phyloP scores from a whole-genome alignment of 2,113 vertebrate genomes.

The Pungitius pungitius region DNA sequence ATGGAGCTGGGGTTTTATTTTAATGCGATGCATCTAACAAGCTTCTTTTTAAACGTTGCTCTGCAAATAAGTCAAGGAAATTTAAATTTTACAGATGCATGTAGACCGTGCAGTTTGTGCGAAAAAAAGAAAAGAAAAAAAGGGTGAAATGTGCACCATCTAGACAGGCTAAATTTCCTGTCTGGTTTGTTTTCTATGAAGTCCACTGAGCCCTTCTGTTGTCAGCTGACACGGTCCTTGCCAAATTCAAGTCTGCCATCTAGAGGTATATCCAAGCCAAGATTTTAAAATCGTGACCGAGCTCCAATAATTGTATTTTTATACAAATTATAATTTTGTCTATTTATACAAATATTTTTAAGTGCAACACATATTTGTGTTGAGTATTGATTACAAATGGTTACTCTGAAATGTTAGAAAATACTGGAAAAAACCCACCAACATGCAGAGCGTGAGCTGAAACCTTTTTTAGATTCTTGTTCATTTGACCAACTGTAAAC shows the following conservation, averaged over 20 bases:
- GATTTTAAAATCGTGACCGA: neutral
- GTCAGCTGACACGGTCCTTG: conserved; percentile 37
- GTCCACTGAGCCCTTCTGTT: conserved; percentile 11
- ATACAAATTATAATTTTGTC: neutral
- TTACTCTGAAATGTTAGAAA: neutral
- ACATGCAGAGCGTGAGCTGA: neutral
- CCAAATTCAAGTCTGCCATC: conserved; percentile 81
- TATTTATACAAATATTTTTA: neutral
- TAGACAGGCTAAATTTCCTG: conserved; percentile 39
- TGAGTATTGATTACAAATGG: neutral
- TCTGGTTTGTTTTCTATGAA: conserved; percentile 49
- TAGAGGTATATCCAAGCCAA: conserved; percentile 66
- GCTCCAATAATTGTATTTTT: neutral
- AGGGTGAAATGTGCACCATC: conserved; percentile 34
- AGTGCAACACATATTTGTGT: neutral
- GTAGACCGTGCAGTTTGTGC: conserved; percentile 32
- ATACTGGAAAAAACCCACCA: neutral
- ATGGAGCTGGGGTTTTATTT: conserved; percentile 27
- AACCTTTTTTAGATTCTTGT: neutral
- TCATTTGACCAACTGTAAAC: neutral
- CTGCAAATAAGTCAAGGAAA: conserved; percentile 37
- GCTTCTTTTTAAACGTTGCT: conserved; percentile 30
- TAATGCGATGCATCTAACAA: conserved; percentile 42
- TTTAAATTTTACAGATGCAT: conserved; percentile 19
- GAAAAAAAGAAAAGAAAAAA: neutral